Base-by-base conservation (phyloP, 2,888 invertebrate genomes). In the Cephonodes hylas region DNA sequence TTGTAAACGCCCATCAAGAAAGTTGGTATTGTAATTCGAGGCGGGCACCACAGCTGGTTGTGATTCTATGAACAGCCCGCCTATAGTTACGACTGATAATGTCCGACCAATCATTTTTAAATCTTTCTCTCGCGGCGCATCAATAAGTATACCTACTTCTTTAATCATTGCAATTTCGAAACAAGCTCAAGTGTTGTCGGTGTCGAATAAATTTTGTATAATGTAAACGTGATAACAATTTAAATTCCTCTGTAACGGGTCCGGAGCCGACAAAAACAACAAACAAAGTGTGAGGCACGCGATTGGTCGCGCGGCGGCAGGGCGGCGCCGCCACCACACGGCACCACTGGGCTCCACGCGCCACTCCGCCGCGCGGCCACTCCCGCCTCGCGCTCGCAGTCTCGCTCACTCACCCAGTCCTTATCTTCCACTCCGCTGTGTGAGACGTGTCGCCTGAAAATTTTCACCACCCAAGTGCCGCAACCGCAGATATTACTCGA, bases 201-300 rank as follows among this genome's bases (percentile, higher is more conserved):
- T 89, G 90, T 91, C 90, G 92, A 91, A 91, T 91, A 91, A 91
- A 91, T 92, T 91, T 88, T 84, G 91, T 91, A 90, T 91, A 91
- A 92, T 91, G 91, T 91, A 91, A 91, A 91, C 91, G 91, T 92
- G 91, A 91, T 92, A 91, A 91, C 92, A 92, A 91, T 92, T 91
- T 91, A 91, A 91, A 91, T 92, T 91, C 91, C 89, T 91, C 87
- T 88, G 88, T 89, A 89, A 91, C 91, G 90, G 91, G 90, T 84
- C 88, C 81, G 80, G 81, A 83, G 88, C 90, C 90, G 91, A 90
- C 91, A 89, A 92, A 91, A 91, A 91, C 92, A 91, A 92, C 91
- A 91, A 91, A 91, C 92, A 90, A 87, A 89, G 80, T 77, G 69
- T 66, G 72, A 67, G 77, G 70, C 73, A 64, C 74, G 82, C 82